Conservation (phyloP, 2,888 invertebrate genomes). For the Amblyjoppa fuscipennis region DNA sequence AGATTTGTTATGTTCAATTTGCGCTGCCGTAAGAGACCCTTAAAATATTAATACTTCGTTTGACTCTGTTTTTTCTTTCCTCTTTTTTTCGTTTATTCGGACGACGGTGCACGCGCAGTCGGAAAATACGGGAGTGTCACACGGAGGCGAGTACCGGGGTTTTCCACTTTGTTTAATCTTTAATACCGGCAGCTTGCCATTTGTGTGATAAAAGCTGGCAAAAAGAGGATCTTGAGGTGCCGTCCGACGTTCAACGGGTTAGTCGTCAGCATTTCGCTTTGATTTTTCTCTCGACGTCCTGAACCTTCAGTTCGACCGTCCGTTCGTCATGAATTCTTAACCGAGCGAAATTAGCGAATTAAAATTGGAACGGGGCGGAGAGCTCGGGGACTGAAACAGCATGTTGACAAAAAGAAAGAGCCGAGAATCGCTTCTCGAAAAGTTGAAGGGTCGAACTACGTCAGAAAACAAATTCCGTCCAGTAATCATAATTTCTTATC, state of each 20-base stretch:
- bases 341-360: constrained; percentile 84
- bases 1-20: neutral
- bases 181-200: constrained; percentile 83
- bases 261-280: constrained; percentile 81
- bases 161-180: constrained; percentile 84
- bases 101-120: constrained; percentile 11
- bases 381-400: constrained; percentile 42
- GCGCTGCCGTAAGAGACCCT: neutral
- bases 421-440: constrained; percentile 27
- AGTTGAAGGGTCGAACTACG: constrained; percentile 21
- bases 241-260: constrained; percentile 63
- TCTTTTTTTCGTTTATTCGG: constrained; percentile 36
- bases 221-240: constrained; percentile 76
- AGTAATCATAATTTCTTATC: neutral
- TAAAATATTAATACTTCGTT: constrained; percentile 6
- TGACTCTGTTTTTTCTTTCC: constrained; percentile 20
- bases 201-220: constrained; percentile 78
- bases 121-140: constrained; percentile 67
- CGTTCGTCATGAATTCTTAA: constrained; percentile 83
- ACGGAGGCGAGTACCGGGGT: constrained; percentile 63
- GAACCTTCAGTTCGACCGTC: constrained; percentile 75
- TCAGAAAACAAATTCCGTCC: neutral
- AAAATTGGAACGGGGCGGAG: constrained; percentile 77
- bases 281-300: constrained; percentile 80
- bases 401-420: constrained; percentile 48